Evolutionary conservation across 2,797 vertebrate genomes (phyloP).

Genomic region (Phrynocephalus vlangalii): DNA sequence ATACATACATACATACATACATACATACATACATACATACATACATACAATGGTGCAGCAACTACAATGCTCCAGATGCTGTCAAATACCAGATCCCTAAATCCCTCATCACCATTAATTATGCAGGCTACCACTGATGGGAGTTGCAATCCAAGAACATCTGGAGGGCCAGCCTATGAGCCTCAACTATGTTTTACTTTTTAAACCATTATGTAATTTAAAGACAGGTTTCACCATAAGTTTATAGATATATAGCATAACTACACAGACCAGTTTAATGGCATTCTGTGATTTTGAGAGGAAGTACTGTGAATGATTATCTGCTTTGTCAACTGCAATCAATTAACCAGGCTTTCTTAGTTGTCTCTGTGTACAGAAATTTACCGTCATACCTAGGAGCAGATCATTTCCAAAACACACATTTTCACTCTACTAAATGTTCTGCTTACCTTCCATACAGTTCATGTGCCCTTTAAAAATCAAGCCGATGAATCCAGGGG

Average conservation of each 20-base stretch:
- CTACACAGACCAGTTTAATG: not conserved
- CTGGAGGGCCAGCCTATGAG: not conserved
- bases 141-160: not conserved
- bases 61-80: too few relatives aligned
- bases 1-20: too few relatives aligned
- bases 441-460: constrained; percentile 42
- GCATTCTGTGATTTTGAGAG: not conserved
- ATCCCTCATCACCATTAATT: too few relatives aligned
- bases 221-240: not conserved
- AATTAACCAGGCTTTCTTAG: constrained; percentile 56
- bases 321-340: constrained; percentile 34
- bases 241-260: not conserved
- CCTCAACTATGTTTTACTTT: not conserved
- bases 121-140: too few relatives aligned
- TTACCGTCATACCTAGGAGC: constrained; percentile 54
- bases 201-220: constrained; percentile 42
- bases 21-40: too few relatives aligned
- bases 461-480: constrained; percentile 53
- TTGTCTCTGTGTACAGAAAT: constrained; percentile 54
- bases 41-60: too few relatives aligned
- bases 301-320: not conserved
- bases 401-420: constrained; percentile 61
- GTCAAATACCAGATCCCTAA: too few relatives aligned
- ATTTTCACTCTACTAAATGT: constrained; percentile 54
- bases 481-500: constrained; percentile 68